phyloP scores from a whole-genome alignment of 2,797 vertebrate genomes.

The Cossypha polioptera region DNA sequence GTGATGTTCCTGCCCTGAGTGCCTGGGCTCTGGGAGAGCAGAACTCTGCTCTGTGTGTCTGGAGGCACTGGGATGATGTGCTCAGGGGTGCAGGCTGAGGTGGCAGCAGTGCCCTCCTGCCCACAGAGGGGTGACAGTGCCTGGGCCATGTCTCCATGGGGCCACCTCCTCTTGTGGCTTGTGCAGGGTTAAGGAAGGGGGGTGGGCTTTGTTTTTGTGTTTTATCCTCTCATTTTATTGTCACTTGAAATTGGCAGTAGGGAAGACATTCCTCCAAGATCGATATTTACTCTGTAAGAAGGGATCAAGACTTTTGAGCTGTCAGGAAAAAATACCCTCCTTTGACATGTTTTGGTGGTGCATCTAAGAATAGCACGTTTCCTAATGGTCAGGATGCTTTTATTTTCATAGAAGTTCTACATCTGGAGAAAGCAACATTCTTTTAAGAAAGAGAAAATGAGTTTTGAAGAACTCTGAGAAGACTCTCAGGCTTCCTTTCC shows the following conservation, averaged over 20 bases:
- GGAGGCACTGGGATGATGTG: too few relatives aligned
- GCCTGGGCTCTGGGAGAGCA: too few relatives aligned
- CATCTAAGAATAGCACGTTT: not conserved
- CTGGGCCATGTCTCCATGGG: accelerated
- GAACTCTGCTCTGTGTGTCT: too few relatives aligned
- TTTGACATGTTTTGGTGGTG: not conserved
- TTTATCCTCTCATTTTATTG: not conserved
- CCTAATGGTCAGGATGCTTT: not conserved
- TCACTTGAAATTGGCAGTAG: not conserved
- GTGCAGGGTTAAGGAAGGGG: not conserved
- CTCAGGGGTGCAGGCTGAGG: not conserved
- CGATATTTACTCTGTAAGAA: not conserved
- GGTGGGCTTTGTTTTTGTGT: not conserved
- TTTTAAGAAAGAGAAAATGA: not conserved
- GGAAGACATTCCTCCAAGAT: not conserved
- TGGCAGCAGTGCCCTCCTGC: not conserved
- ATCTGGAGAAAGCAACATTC: not conserved
- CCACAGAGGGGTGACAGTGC: not conserved
- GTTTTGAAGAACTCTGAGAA: not conserved
- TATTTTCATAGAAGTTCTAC: not conserved
- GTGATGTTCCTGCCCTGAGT: too few relatives aligned
- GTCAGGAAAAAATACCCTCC: not conserved
- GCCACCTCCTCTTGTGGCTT: not conserved
- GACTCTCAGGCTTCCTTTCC: not conserved
- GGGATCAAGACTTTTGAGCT: not conserved